Percentiles rank a stretch among this genome's conserved stretches.
These are phyloP conservation scores for Rallus limicola DNA, from an alignment of 2,113 vertebrate species.

Conservation along the genomic window DNA sequence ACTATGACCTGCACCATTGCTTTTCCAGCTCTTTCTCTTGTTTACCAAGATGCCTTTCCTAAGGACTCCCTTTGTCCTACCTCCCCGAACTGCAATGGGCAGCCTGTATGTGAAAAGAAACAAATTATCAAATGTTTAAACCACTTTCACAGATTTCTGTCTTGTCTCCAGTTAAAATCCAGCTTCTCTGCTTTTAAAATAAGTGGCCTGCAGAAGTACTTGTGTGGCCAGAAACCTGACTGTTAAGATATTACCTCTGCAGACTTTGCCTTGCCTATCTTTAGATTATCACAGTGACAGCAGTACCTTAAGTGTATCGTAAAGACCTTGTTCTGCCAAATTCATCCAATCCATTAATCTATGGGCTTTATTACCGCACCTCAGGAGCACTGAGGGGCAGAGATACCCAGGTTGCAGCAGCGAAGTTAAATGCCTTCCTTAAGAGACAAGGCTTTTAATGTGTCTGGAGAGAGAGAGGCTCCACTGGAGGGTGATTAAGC, in stretches of 20 bases:
- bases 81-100: neutral
- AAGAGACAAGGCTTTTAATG: slow-evolving; percentile 42
- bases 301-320: neutral
- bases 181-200: neutral
- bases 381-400: neutral
- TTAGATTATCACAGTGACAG: neutral
- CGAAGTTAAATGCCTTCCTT: neutral
- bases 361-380: neutral
- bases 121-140: neutral
- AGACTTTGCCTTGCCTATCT: neutral
- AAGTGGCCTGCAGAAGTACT: neutral
- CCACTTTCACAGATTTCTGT: neutral
- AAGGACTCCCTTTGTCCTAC: neutral
- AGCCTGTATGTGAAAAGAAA: neutral
- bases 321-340: neutral
- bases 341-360: neutral
- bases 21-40: neutral
- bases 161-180: neutral
- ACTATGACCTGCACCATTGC: neutral
- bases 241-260: neutral
- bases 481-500: slow-evolving; percentile 3
- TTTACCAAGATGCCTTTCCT: neutral
- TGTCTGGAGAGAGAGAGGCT: neutral
- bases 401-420: neutral
- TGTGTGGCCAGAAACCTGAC: neutral